Percentiles rank a stretch among this genome's conserved stretches.
Evolutionary conservation across 2,113 vertebrate genomes (phyloP).

Genomic region (Amazona vittata): DNA sequence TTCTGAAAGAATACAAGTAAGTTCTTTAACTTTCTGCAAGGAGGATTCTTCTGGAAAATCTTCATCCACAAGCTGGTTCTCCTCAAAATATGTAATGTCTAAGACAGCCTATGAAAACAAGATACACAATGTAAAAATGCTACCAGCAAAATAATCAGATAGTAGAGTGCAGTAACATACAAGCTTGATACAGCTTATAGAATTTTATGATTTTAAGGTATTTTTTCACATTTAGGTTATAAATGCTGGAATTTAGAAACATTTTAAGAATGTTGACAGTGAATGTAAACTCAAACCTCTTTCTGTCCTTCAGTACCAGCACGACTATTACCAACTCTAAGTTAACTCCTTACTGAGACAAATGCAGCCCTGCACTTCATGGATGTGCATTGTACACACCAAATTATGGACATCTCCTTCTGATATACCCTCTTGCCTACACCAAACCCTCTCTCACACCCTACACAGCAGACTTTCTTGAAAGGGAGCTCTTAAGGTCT

Average conservation of each 20-base stretch:
- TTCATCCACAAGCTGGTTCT: conserved; percentile 93
- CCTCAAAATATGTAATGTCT: conserved; percentile 95
- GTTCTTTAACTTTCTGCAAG: conserved; percentile 88
- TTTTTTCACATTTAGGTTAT: background rate
- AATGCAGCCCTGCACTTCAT: no score
- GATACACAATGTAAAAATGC: background rate
- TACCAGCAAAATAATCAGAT: background rate
- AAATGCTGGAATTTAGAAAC: background rate
- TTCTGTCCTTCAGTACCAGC: background rate
- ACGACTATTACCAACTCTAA: fast-evolving
- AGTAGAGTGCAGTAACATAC: fast-evolving
- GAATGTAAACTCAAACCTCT: fast-evolving
- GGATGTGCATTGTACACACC: fast-evolving
- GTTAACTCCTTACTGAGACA: background rate
- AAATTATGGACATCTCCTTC: fast-evolving
- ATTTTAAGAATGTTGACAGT: fast-evolving
- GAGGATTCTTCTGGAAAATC: conserved; percentile 92
- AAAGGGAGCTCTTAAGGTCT: background rate
- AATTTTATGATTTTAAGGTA: background rate
- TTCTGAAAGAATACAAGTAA: conserved; percentile 88
- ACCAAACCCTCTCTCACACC: background rate
- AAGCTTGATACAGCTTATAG: background rate
- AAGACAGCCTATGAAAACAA: conserved; percentile 82
- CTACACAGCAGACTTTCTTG: background rate
- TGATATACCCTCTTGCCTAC: no score